phyloP scores from a whole-genome alignment of 1,140 invertebrate species.

The Drosophila suzukii region DNA sequence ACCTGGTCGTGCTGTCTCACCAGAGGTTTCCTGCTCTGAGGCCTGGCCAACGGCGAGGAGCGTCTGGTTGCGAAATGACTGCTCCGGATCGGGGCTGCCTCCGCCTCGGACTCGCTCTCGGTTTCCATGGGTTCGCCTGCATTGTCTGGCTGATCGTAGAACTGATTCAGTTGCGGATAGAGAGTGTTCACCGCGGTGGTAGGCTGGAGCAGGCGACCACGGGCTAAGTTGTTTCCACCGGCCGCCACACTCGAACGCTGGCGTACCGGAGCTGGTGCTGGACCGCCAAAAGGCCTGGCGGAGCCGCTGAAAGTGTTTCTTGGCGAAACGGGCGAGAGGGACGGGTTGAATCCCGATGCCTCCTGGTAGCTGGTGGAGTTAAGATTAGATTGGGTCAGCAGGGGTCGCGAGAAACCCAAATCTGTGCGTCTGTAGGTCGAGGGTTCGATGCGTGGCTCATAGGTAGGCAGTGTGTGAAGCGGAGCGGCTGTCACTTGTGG shows the following conservation, averaged over 20 bases:
- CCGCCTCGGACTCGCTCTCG: slow-evolving; percentile 56
- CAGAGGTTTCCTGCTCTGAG: background rate
- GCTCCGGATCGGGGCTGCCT: slow-evolving; percentile 1
- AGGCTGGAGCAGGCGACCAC: slow-evolving; percentile 52
- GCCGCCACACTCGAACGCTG: slow-evolving; percentile 27
- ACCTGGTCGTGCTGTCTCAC: background rate
- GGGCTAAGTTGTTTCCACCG: slow-evolving; percentile 10
- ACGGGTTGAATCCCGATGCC: slow-evolving; percentile 14
- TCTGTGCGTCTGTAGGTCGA: slow-evolving; percentile 28
- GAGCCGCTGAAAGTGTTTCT: slow-evolving; percentile 56
- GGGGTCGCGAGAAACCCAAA: slow-evolving; percentile 25
- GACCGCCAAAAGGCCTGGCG: slow-evolving; percentile 29
- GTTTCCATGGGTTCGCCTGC: slow-evolving; percentile 41
- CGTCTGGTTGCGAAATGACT: slow-evolving; percentile 33
- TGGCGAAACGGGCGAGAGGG: background rate
- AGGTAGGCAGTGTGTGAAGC: slow-evolving; percentile 18
- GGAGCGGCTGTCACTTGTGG: slow-evolving; percentile 20
- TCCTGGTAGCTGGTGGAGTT: slow-evolving; percentile 67
- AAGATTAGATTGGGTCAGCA: slow-evolving; percentile 49
- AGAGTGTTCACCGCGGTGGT: slow-evolving; percentile 40
- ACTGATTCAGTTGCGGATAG: slow-evolving; percentile 62
- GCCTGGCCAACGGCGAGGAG: slow-evolving; percentile 30
- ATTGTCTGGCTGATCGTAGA: slow-evolving; percentile 48
- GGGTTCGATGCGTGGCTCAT: slow-evolving; percentile 39
- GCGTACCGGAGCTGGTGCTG: background rate